These are phyloP conservation scores for Halcyon leucocephala DNA, from an alignment of 2,797 vertebrate species.

Conservation along the genomic window DNA sequence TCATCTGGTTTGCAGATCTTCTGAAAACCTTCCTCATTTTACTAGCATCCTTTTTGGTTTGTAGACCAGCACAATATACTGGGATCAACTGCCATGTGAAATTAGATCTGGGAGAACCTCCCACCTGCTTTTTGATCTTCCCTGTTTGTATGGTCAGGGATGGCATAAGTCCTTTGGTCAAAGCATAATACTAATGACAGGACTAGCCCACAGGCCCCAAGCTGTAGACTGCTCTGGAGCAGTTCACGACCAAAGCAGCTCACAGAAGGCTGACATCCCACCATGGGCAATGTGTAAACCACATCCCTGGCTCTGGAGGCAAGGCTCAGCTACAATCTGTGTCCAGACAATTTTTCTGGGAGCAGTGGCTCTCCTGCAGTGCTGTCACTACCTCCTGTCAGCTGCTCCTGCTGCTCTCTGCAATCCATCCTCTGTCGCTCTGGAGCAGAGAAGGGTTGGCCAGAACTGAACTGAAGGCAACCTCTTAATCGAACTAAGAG, in stretches of 20 bases:
- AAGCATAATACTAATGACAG: background rate
- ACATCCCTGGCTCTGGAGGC: background rate
- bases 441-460: background rate
- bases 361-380: background rate
- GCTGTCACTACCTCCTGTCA: background rate
- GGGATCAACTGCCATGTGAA: background rate
- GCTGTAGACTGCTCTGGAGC: background rate
- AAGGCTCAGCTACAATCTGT: background rate
- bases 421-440: background rate
- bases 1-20: background rate
- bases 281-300: accelerated
- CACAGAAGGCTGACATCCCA: background rate
- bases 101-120: background rate
- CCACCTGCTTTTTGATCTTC: background rate
- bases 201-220: too few relatives aligned
- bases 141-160: background rate
- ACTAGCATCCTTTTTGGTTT: background rate
- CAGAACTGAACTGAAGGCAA: background rate
- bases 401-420: background rate
- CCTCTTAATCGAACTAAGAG: conserved; percentile 39
- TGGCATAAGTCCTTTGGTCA: background rate
- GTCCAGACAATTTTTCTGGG: background rate
- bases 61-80: background rate
- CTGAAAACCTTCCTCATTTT: background rate
- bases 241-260: background rate